Base-by-base conservation (phyloP, 2,888 invertebrate species). In the Eupelmus urozonus region DNA sequence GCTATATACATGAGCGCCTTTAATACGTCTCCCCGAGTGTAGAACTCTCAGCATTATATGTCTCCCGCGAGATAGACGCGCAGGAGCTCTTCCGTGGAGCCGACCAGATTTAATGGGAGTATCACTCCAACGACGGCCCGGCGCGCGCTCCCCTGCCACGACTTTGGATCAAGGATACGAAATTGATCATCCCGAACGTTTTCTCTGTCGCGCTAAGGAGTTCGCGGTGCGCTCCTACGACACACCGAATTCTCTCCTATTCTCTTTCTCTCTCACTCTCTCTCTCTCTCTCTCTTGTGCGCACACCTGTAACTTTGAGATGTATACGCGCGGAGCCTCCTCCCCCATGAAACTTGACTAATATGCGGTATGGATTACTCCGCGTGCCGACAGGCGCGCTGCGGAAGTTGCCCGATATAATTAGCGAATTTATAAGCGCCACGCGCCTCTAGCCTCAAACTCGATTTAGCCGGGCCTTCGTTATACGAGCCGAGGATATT, bases 391-490 rank as follows among this genome's bases (percentile, higher is more conserved):
- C n/a, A n/a, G n/a, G n/a, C n/a, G n/a, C n/a, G n/a, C n/a, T n/a
- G n/a, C n/a, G n/a, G n/a, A n/a, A n/a, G n/a, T n/a, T n/a, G 77
- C 67, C 23, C 62, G 67, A 78, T 78, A 67, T 78, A 78, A 78
- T 78, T 67, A 78, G 78, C 67, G 53, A 67, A 78, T 78, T 78
- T 78, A 78, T 73, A 73, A 73, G 67, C 77, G 59, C 34, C 51
- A 13, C 40, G 66, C 62, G 55, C n/a, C 29, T 51, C 65, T 55
- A 60, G 67, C 74, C 27, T 53, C 66, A 67, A 69, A 76, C 66
- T 76, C 62, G 62, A 69, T 69, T 76, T 53, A 16, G 49, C 49
- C 5, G 23, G 55, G 4, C 13, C 53, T 62, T 62, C 53, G 60
- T 72, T 62, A 72, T 72, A 34, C 34, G 40, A 72, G 62, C 53